Percentiles rank a stretch among this genome's conserved stretches.
phyloP scores from a whole-genome alignment of 2,888 invertebrate species.

The Julus scanicus region DNA sequence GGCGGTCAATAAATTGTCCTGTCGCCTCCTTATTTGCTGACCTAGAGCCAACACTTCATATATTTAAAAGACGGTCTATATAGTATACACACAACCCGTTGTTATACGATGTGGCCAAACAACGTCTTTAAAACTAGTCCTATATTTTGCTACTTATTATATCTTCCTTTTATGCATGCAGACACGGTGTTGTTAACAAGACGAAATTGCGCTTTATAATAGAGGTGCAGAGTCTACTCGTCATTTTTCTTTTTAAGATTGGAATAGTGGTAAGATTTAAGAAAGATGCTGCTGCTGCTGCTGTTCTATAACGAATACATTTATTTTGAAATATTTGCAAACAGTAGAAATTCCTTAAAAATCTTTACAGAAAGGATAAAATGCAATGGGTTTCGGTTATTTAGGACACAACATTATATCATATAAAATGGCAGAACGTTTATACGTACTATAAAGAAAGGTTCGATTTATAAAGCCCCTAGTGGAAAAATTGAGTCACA shows the following conservation, averaged over 20 bases:
- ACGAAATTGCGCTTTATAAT: not conserved
- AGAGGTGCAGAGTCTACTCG: not conserved
- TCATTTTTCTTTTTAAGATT: not conserved
- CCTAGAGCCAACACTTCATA: slow-evolving; percentile 24
- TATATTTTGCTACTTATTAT: not conserved
- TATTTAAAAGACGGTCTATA: slow-evolving; percentile 24
- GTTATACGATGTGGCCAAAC: not conserved
- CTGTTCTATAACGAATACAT: too few relatives aligned
- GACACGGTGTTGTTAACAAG: not conserved
- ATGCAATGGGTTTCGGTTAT: too few relatives aligned
- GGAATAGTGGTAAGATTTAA: not conserved
- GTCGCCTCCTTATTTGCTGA: slow-evolving; percentile 39
- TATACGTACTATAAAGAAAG: too few relatives aligned
- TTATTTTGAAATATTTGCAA: too few relatives aligned
- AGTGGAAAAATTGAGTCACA: too few relatives aligned
- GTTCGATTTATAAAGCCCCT: too few relatives aligned
- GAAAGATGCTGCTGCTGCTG: too few relatives aligned
- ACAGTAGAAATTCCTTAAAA: too few relatives aligned
- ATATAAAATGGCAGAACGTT: too few relatives aligned
- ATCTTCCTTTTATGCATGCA: not conserved
- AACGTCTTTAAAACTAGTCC: not conserved
- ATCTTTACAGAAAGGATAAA: too few relatives aligned
- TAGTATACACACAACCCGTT: not conserved
- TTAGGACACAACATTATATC: too few relatives aligned
- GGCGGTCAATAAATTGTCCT: slow-evolving; percentile 36